Percentiles rank a stretch among this genome's conserved stretches.
Conservation (phyloP, 2,888 invertebrate genomes). For the Elgonia sp. region DNA sequence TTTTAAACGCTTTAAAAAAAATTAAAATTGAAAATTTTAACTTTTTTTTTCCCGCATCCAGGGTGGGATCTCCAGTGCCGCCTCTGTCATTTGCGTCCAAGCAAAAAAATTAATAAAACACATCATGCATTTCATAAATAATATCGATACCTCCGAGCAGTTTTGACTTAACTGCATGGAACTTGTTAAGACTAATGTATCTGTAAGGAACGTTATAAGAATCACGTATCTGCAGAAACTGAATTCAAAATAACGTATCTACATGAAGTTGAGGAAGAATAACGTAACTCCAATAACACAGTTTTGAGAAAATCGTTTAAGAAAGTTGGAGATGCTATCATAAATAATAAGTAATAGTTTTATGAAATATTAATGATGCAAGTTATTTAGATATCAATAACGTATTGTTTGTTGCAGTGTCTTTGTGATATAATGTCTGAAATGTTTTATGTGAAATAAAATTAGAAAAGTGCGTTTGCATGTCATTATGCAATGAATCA, state of each 20-base stretch:
- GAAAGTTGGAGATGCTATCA: slow-evolving; percentile 13
- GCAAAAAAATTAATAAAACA: too few relatives aligned
- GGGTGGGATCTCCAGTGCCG: too few relatives aligned
- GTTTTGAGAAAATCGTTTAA: not conserved
- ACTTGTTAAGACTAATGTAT: too few relatives aligned
- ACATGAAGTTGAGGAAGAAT: slow-evolving; percentile 13
- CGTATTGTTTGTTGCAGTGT: not conserved
- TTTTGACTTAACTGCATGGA: too few relatives aligned
- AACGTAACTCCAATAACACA: slow-evolving; percentile 12
- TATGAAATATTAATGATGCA: slow-evolving; percentile 11
- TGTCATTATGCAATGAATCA: not conserved
- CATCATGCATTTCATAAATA: too few relatives aligned
- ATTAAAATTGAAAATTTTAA: too few relatives aligned
- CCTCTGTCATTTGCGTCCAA: too few relatives aligned
- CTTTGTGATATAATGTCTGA: not conserved
- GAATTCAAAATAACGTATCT: not conserved
- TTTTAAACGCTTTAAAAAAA: too few relatives aligned
- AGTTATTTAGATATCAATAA: slow-evolving; percentile 1
- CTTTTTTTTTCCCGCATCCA: too few relatives aligned
- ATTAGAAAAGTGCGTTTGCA: slow-evolving; percentile 1
- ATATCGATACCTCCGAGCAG: too few relatives aligned
- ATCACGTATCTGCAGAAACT: not conserved
- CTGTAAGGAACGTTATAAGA: too few relatives aligned
- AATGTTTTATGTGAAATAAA: slow-evolving; percentile 14
- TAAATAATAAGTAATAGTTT: slow-evolving; percentile 11